A percentile compares a stretch with the other conserved stretches of the same genome.
These are phyloP conservation scores for Troides oblongomaculatus DNA, from an alignment of 2,888 invertebrate species.

Conservation along the genomic window DNA sequence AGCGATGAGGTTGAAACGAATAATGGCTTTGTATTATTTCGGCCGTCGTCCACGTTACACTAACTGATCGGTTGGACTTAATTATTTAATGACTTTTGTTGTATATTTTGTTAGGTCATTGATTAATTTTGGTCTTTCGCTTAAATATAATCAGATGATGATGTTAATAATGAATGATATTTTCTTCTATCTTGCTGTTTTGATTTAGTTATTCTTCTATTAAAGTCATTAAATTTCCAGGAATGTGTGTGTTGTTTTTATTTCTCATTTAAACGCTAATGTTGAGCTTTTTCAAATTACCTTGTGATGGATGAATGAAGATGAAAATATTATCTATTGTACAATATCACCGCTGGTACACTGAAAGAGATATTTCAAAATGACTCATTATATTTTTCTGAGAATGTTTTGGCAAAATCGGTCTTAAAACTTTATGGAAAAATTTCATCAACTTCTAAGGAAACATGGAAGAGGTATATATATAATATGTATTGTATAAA, in stretches of 20 bases:
- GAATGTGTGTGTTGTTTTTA: slow-evolving; percentile 60
- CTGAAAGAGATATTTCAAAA: no score
- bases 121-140: slow-evolving; percentile 78
- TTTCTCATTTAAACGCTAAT: slow-evolving; percentile 31
- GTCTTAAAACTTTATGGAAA: no score
- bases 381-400: no score
- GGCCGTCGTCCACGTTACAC: slow-evolving; percentile 63
- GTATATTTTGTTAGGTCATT: slow-evolving; percentile 81
- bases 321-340: no score
- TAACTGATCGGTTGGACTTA: slow-evolving; percentile 72
- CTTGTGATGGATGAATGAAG: not conserved
- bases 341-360: no score
- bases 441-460: no score
- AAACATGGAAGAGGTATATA: no score
- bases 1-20: slow-evolving; percentile 64
- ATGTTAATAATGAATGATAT: slow-evolving; percentile 75
- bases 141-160: slow-evolving; percentile 73
- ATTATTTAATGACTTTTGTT: slow-evolving; percentile 81
- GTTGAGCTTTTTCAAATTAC: not conserved
- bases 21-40: slow-evolving; percentile 62
- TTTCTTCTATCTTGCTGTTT: slow-evolving; percentile 79
- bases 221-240: slow-evolving; percentile 81
- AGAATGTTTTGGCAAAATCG: no score
- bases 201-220: slow-evolving; percentile 80
- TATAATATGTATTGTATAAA: no score